Evolutionary conservation across 1,140 invertebrate genomes (phyloP), one percentile per base, ranked within the genome.

Genomic region (Asbolus verrucosus): DNA sequence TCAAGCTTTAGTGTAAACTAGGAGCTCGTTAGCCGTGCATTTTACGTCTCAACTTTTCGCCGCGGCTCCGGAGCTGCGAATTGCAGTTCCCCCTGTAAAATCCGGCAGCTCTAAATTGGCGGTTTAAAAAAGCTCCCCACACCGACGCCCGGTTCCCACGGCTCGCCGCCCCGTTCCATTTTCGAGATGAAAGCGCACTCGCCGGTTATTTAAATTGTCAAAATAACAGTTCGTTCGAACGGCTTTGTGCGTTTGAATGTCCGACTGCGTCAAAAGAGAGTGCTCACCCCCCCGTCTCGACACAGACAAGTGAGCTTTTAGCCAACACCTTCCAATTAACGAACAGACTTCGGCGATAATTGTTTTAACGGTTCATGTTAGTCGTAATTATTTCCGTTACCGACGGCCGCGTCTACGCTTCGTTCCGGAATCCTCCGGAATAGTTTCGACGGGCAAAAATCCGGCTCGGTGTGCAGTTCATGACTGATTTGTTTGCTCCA

Each of bases 361-460:
- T 27, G 21, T 54, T 54, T 24, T n/a, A 2, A 9, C 21, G 11
- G 18, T 14, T 21, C 4, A 24, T 13, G 46, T 27, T 54, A 54
- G 46, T 54, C 27, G 21, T 54, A 54, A 54, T 54, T 54, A 54
- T 54, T 19, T 16, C n/a, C n/a, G n/a, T n/a, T n/a, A n/a, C n/a
- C n/a, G n/a, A n/a, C n/a, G n/a, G n/a, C n/a, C n/a, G n/a, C n/a
- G n/a, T n/a, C n/a, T n/a, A n/a, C 18, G 41, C 13, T 46, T 18
- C 14, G 16, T 46, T 46, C n/a, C n/a, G n/a, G n/a, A n/a, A n/a
- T n/a, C n/a, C n/a, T n/a, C n/a, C n/a, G n/a, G n/a, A n/a, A n/a
- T n/a, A n/a, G n/a, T n/a, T n/a, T n/a, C n/a, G n/a, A n/a, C n/a
- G n/a, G n/a, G n/a, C n/a, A n/a, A n/a, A n/a, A n/a, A n/a, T n/a